Base-by-base conservation (phyloP, 2,888 invertebrate species). In the Hipparchia semele region DNA sequence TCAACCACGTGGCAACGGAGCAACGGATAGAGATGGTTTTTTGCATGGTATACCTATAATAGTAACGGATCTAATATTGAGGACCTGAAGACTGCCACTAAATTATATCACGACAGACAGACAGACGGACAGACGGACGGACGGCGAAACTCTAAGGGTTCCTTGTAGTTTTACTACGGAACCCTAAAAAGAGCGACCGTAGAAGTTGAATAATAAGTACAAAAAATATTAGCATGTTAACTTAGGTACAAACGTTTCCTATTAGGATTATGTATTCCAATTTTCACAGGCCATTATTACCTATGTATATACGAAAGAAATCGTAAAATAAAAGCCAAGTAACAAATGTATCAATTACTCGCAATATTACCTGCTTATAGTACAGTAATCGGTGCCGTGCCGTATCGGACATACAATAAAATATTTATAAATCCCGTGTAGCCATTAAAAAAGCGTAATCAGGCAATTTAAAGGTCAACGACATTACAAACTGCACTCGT, bases 361-460 rank as follows among this genome's bases (percentile, higher is more conserved):
- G 70, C 74, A 68, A 49, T 60, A 74, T 68, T 70, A 69, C 72
- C 60, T n/a, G 23, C 23, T 23, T 23, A 23, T 23, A 23, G 66
- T 73, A 71, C 72, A 72, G 69, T 71, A 64, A 73, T 74, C 62
- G 23, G 66, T 23, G n/a, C 61, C 61, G 51, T 64, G 59, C 80
- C 81, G 74, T 76, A 75, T 82, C 75, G 79, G 76, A 80, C 78
- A 82, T 62, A 87, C 85, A 88, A 85, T 87, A 85, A 85, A 87
- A 86, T 87, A 87, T 84, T 80, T 86, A 86, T 85, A 84, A 90
- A 88, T 85, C 87, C 85, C 86, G 81, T 82, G 83, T 81, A 85
- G 83, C 87, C 87, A 91, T 91, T 90, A 90, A 91, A 89, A 91
- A 90, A 85, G 86, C 87, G 88, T 91, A 91, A 92, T 92, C 89